Evolutionary conservation across 2,888 invertebrate genomes (phyloP).

Genomic region (Acheta domesticus): DNA sequence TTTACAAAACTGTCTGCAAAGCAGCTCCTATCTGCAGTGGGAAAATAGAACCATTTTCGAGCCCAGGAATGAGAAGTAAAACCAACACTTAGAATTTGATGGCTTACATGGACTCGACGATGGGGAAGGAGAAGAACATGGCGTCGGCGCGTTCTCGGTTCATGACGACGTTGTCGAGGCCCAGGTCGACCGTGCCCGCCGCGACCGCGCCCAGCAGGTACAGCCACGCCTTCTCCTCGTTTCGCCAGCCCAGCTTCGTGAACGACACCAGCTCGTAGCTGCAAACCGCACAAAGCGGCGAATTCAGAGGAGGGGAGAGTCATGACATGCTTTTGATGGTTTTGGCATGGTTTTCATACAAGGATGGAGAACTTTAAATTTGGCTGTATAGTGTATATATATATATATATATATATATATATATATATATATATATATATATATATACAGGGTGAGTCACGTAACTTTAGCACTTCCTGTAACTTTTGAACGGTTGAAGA

Average conservation of each 20-base stretch:
- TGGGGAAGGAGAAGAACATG: constrained; percentile 60
- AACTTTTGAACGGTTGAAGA: too few species aligned
- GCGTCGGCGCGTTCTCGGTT: constrained; percentile 53
- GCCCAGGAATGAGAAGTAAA: too few species aligned
- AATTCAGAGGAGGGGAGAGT: neutral
- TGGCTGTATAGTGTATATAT: too few species aligned
- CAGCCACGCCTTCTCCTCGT: constrained; percentile 51
- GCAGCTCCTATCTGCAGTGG: too few species aligned
- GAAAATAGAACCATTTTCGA: too few species aligned
- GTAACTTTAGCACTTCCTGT: too few species aligned
- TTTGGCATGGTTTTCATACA: neutral
- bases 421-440: too few species aligned
- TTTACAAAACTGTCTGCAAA: too few species aligned
- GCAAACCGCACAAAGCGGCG: constrained; percentile 23
- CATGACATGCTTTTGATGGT: neutral
- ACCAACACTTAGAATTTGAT: too few species aligned
- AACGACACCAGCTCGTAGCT: constrained; percentile 44
- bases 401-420: too few species aligned
- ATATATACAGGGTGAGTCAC: too few species aligned
- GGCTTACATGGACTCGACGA: constrained; percentile 59
- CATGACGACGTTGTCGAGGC: constrained; percentile 58
- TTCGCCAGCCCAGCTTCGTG: constrained; percentile 45
- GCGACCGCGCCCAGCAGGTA: constrained; percentile 59
- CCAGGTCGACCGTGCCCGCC: constrained; percentile 56
- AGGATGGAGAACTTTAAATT: too few species aligned